Evolutionary conservation across 1,140 invertebrate species (phyloP), one percentile per base, ranked within the genome.

Genomic region (Diorhabda carinulata): DNA sequence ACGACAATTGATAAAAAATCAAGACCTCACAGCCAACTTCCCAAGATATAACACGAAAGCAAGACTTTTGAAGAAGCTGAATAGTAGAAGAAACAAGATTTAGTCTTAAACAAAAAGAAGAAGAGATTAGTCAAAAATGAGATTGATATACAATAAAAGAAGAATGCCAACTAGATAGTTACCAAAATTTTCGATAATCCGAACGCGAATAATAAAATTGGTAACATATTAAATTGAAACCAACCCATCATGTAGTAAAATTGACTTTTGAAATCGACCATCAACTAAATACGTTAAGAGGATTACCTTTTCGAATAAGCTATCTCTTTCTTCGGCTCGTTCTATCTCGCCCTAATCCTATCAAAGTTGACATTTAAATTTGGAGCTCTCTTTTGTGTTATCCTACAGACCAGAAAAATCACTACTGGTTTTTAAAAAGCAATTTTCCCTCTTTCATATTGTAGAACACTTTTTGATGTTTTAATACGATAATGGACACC

Each of bases 311-410:
- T 66, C 42, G 44, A 40, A 59, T 66, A 71, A 73, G 63, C 65
- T 66, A 64, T 59, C 61, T 61, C 3, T 52, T n/a, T 8, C 47
- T 52, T 25, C 25, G 25, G 25, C 25, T 25, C 25, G 25, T 25
- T 25, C 25, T 25, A 25, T 25, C 25, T 25, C 57, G 69, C 41
- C 63, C 71, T 73, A 73, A 73, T 73, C 72, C 72, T 52, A 70
- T 73, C 72, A 73, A 63, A 73, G 52, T 73, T 73, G 72, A 73
- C 72, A 69, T 73, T 71, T 73, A 68, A 73, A 72, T 67, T 67
- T 68, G 47, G 57, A 58, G 66, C 57, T 42, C 64, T 63, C 70
- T 68, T 70, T 72, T 69, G 70, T 68, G 67, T 62, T 60, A 66
- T 58, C 64, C 62, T 64, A 68, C 67, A 10, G 43, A 56, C 60